phyloP scores from a whole-genome alignment of 2,797 vertebrate genomes.

The Austrolebias charrua region DNA sequence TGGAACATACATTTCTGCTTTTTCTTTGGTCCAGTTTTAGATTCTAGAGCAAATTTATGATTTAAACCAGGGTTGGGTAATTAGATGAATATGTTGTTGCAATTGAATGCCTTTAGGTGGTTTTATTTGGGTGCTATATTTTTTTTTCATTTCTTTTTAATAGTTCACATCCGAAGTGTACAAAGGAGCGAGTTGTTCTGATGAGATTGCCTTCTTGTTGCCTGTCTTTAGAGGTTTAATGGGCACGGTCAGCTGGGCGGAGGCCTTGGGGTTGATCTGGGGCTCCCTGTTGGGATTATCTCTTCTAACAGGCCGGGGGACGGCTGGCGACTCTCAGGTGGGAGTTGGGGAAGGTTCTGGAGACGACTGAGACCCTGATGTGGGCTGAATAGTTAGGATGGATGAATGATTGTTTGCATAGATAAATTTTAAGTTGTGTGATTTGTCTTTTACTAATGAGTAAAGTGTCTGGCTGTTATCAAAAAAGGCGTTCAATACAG shows the following conservation, averaged over 20 bases:
- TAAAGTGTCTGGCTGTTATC: background rate
- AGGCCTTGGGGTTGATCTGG: background rate
- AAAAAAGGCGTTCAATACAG: too few relatives aligned
- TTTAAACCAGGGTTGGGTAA: background rate
- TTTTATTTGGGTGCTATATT: background rate
- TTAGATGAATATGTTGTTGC: background rate
- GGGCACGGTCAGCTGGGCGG: slow-evolving; percentile 6
- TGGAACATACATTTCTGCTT: background rate
- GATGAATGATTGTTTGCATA: background rate
- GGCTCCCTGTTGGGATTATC: slow-evolving; percentile 8
- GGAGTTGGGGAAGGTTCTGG: background rate
- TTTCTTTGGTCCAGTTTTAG: background rate
- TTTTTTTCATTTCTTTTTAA: background rate
- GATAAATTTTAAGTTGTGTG: background rate
- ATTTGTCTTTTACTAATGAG: background rate
- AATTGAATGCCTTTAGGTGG: background rate
- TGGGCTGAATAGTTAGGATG: background rate
- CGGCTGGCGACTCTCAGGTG: background rate
- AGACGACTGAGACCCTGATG: background rate
- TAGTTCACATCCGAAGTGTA: background rate
- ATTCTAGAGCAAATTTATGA: background rate
- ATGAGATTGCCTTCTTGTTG: background rate
- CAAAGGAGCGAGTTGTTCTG: background rate
- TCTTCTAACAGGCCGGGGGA: slow-evolving; percentile 2
- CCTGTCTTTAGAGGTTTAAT: background rate